Conservation (phyloP, 2,888 invertebrate species). For the Nomada ferruginata region DNA sequence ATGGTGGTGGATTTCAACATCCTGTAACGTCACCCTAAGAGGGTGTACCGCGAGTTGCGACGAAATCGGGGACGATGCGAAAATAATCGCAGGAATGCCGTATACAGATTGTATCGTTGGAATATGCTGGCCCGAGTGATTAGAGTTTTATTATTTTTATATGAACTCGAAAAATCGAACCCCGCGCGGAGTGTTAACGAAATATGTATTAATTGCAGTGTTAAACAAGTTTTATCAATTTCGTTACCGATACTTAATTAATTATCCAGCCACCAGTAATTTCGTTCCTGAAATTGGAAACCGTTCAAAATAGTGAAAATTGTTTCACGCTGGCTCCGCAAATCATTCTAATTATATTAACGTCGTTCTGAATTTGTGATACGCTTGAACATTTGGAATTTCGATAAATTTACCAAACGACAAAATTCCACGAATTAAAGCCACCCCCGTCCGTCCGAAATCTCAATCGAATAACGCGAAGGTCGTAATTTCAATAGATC, state of each 20-base stretch:
- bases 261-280: not conserved
- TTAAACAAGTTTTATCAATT: not conserved
- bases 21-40: slow-evolving; percentile 39
- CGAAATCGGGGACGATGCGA: slow-evolving; percentile 39
- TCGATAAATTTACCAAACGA: not conserved
- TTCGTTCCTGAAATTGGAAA: not conserved
- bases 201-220: not conserved
- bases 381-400: not conserved
- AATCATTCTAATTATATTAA: not conserved
- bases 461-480: too few relatives aligned
- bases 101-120: slow-evolving; percentile 38
- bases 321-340: not conserved
- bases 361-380: not conserved
- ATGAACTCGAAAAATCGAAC: too few relatives aligned
- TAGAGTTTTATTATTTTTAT: not conserved
- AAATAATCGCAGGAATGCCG: slow-evolving; percentile 35
- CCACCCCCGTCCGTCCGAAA: too few relatives aligned
- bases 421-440: not conserved
- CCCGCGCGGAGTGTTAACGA: not conserved
- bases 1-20: slow-evolving; percentile 54
- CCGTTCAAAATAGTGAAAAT: not conserved
- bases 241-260: not conserved
- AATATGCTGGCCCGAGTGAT: slow-evolving; percentile 15
- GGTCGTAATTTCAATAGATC: too few relatives aligned
- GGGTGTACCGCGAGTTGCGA: slow-evolving; percentile 38